phyloP scores from a whole-genome alignment of 2,888 invertebrate genomes.

The Leptinotarsa tumamoca region DNA sequence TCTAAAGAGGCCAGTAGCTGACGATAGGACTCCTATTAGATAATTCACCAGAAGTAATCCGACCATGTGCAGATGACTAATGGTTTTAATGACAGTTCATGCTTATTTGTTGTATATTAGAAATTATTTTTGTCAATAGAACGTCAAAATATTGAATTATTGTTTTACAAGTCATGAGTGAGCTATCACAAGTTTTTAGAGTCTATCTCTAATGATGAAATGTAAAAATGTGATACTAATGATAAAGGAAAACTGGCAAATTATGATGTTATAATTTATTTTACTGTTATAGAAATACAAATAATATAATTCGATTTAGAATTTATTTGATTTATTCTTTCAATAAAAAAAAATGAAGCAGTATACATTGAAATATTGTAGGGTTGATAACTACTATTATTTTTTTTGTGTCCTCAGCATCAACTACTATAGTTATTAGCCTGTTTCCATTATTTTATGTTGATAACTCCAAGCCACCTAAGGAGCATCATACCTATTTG shows the following conservation, averaged over 20 bases:
- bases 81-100: background rate
- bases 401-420: too few species aligned
- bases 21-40: background rate
- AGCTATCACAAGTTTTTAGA: background rate
- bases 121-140: constrained; percentile 23
- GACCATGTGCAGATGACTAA: background rate
- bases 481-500: too few species aligned
- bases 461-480: too few species aligned
- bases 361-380: too few species aligned
- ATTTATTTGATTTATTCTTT: background rate
- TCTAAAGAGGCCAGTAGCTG: background rate
- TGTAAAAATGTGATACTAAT: too few species aligned
- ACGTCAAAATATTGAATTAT: constrained; percentile 7
- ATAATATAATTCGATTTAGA: background rate
- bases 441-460: too few species aligned
- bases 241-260: background rate
- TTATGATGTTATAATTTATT: constrained; percentile 20
- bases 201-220: background rate
- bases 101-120: background rate
- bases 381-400: too few species aligned
- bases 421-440: too few species aligned
- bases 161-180: constrained; percentile 31
- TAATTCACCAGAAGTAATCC: background rate
- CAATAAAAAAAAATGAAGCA: too few species aligned
- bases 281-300: constrained; percentile 3